These are phyloP conservation scores for Melipona bicolor DNA, from an alignment of 2,888 invertebrate genomes.

Conservation along the genomic window DNA sequence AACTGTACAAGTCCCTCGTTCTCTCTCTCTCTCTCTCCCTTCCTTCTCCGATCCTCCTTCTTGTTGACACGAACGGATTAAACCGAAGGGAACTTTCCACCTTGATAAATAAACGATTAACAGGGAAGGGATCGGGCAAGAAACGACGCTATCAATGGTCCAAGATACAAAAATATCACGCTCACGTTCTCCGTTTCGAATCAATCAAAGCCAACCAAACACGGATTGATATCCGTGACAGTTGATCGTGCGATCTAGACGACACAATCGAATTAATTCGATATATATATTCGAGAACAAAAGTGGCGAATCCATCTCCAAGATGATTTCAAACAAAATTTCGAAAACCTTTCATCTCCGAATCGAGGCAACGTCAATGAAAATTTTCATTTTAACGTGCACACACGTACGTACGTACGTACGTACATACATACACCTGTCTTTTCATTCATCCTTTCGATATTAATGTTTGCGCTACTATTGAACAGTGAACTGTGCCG, in stretches of 20 bases:
- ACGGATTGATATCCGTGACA: neutral
- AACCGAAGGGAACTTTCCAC: slow-evolving; percentile 27
- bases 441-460: neutral
- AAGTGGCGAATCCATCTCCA: too few relatives aligned
- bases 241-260: slow-evolving; percentile 31
- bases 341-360: neutral
- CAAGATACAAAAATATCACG: slow-evolving; percentile 64
- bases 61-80: slow-evolving; percentile 29
- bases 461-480: neutral
- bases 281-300: too few relatives aligned
- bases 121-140: slow-evolving; percentile 34
- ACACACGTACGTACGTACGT: too few relatives aligned
- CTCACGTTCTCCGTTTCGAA: neutral
- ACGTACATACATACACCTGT: too few relatives aligned
- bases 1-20: slow-evolving; percentile 27
- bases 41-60: neutral
- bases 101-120: slow-evolving; percentile 46
- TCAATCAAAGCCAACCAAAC: neutral
- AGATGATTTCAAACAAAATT: neutral
- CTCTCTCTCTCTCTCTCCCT: neutral
- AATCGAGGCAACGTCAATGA: neutral
- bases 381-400: neutral
- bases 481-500: neutral
- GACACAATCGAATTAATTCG: too few relatives aligned
- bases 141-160: slow-evolving; percentile 39